phyloP scores from a whole-genome alignment of 2,888 invertebrate genomes.

The Mimumesa dahlbomi region DNA sequence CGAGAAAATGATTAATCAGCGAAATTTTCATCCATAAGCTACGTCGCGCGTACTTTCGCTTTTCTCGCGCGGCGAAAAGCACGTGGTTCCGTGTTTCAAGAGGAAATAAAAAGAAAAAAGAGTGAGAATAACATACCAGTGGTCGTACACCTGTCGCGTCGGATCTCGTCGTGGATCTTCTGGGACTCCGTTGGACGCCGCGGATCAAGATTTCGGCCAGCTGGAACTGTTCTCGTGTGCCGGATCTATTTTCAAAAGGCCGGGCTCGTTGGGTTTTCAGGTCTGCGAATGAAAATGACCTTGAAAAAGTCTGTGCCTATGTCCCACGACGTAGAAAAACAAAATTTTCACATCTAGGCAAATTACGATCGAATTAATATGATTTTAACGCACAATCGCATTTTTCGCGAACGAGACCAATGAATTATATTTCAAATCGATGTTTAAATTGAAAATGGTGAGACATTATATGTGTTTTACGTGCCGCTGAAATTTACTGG shows the following conservation, averaged over 20 bases:
- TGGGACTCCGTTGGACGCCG: not conserved
- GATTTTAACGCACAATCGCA: too few relatives aligned
- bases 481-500: too few relatives aligned
- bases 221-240: slow-evolving; percentile 45
- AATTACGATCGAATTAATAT: too few relatives aligned
- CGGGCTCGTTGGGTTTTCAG: slow-evolving; percentile 10
- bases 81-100: not conserved
- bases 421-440: too few relatives aligned
- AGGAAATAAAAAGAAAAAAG: not conserved
- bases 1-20: not conserved
- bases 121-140: slow-evolving; percentile 20
- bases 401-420: too few relatives aligned
- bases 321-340: too few relatives aligned
- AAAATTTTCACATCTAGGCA: too few relatives aligned
- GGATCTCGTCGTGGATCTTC: not conserved
- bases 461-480: too few relatives aligned
- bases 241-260: slow-evolving; percentile 46
- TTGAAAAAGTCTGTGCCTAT: slow-evolving; percentile 20
- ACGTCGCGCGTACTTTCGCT: not conserved
- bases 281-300: slow-evolving; percentile 26
- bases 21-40: not conserved
- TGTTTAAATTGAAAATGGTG: too few relatives aligned
- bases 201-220: slow-evolving; percentile 43
- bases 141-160: slow-evolving; percentile 4
- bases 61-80: not conserved